phyloP scores from a whole-genome alignment of 2,113 vertebrate genomes.

The Corythoichthys haematopterus region DNA sequence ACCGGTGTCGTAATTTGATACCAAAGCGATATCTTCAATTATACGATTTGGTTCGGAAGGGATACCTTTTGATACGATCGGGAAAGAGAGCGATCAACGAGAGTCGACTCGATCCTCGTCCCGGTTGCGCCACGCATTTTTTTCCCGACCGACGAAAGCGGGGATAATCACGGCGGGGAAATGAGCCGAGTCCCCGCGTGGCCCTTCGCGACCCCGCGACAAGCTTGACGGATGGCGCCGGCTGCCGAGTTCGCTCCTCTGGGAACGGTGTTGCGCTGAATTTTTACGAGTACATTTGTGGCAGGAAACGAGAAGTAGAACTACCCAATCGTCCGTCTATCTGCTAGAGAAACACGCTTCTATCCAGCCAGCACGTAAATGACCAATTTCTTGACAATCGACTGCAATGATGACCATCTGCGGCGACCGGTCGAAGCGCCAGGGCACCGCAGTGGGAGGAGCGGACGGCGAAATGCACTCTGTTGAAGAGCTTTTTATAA shows the following conservation, averaged over 20 bases:
- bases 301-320: slow-evolving; percentile 11
- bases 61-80: too few relatives aligned
- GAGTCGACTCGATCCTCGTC: too few relatives aligned
- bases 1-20: too few relatives aligned
- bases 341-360: too few relatives aligned
- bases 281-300: not conserved
- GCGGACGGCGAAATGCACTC: slow-evolving; percentile 9
- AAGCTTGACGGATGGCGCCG: slow-evolving; percentile 69
- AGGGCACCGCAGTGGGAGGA: not conserved
- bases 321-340: not conserved
- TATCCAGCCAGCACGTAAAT: not conserved
- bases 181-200: slow-evolving; percentile 69
- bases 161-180: slow-evolving; percentile 72
- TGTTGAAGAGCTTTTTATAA: not conserved
- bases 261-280: slow-evolving; percentile 28
- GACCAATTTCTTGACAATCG: not conserved
- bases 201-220: slow-evolving; percentile 55
- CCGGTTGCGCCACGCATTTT: not conserved
- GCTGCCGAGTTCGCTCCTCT: slow-evolving; percentile 35
- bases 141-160: slow-evolving; percentile 35
- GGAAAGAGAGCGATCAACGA: too few relatives aligned
- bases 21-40: too few relatives aligned
- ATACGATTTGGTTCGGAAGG: too few relatives aligned
- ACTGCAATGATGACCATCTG: not conserved
- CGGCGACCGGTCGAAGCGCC: not conserved